Percentiles rank a stretch among this genome's conserved stretches.
Conservation (phyloP, 2,797 vertebrate genomes). For the Aeoliscus strigatus region DNA sequence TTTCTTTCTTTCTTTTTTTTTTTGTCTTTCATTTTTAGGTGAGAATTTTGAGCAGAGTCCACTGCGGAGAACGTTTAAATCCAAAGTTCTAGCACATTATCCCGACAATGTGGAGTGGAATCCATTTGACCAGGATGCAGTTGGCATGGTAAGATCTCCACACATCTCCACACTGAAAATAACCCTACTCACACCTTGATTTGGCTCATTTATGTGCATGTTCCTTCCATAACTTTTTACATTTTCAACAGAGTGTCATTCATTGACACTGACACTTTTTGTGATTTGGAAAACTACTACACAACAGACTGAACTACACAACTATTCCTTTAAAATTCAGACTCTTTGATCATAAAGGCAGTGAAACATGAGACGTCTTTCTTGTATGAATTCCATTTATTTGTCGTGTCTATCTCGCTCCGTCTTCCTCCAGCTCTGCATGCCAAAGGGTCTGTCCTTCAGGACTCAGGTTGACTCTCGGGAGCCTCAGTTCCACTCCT, state of each 20-base stretch:
- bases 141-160: slow-evolving; percentile 88
- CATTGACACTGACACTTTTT: no score
- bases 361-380: no score
- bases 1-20: slow-evolving; percentile 10
- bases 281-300: no score
- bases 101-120: slow-evolving; percentile 99
- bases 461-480: slow-evolving; percentile 90
- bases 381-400: not conserved
- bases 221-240: no score
- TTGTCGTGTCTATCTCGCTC: not conserved
- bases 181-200: no score
- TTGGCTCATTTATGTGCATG: no score
- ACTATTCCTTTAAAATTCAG: not conserved
- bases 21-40: slow-evolving; percentile 72
- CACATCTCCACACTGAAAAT: not conserved
- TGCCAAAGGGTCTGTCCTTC: slow-evolving; percentile 71
- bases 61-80: slow-evolving; percentile 95
- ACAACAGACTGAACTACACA: no score
- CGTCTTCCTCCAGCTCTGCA: slow-evolving; percentile 63
- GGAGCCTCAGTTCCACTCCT: slow-evolving; percentile 95
- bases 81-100: slow-evolving; percentile 96
- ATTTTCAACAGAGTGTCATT: no score
- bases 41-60: slow-evolving; percentile 99
- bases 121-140: slow-evolving; percentile 98
- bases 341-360: no score